These are phyloP conservation scores for Eupithecia pulchellata DNA, from an alignment of 2,888 invertebrate species.

Conservation along the genomic window DNA sequence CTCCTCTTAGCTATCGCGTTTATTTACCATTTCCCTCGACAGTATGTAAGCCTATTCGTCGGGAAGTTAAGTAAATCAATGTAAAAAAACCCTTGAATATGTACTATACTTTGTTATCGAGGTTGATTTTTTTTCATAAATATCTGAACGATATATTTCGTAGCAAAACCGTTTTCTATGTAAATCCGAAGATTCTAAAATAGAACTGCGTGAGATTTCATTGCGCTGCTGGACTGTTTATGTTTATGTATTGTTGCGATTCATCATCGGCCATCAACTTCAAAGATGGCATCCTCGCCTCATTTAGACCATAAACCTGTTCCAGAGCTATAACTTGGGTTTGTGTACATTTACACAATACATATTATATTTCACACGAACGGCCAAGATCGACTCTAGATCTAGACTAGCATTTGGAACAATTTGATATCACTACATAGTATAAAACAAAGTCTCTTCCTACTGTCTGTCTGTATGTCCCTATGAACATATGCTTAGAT, in stretches of 20 bases:
- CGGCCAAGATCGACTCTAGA: background rate
- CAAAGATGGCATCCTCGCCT: constrained; percentile 30
- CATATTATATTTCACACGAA: background rate
- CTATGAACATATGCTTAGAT: no score
- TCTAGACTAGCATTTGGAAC: background rate
- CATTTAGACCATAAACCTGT: constrained; percentile 25
- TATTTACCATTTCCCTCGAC: no score
- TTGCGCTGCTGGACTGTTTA: constrained; percentile 39
- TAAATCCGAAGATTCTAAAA: constrained; percentile 48
- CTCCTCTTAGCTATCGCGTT: no score
- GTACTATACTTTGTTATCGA: no score
- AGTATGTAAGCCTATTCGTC: no score
- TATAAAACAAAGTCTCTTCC: no score
- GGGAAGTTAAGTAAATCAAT: no score
- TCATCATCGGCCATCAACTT: constrained; percentile 44
- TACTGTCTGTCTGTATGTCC: no score
- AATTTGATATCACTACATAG: background rate
- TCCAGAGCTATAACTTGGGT: background rate
- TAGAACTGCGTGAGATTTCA: constrained; percentile 57
- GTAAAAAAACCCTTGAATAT: no score
- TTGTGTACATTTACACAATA: constrained; percentile 1
- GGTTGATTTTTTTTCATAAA: no score
- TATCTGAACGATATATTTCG: background rate
- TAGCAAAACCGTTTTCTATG: constrained; percentile 4
- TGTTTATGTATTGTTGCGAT: constrained; percentile 46